Evolutionary conservation across 2,888 invertebrate genomes (phyloP).

Genomic region (Gastrophysa polygoni): DNA sequence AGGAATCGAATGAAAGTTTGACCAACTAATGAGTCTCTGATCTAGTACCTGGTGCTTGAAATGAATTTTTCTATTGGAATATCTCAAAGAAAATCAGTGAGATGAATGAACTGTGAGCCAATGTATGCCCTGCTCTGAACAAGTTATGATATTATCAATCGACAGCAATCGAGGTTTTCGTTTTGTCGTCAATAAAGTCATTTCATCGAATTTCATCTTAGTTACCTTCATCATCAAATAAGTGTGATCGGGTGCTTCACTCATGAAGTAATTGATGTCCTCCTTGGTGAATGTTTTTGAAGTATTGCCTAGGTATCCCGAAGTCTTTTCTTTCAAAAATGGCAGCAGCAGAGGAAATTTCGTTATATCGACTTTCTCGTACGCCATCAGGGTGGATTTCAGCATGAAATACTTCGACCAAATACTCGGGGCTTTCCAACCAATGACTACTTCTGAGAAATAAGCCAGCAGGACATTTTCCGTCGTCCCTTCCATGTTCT

Average conservation of each 20-base stretch:
- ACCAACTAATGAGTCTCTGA: too few species aligned
- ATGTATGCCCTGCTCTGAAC: too few species aligned
- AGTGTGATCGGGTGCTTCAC: constrained; percentile 22
- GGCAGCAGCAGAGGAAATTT: constrained; percentile 12
- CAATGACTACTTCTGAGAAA: constrained; percentile 26
- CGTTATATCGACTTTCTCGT: not conserved
- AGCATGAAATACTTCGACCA: constrained; percentile 24
- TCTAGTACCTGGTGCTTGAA: too few species aligned
- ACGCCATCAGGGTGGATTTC: constrained; percentile 10
- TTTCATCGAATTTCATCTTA: too few species aligned
- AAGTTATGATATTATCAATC: too few species aligned
- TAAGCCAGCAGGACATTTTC: constrained; percentile 20
- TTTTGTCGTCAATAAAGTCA: too few species aligned
- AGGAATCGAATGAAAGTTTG: too few species aligned
- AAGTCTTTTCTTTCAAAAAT: constrained; percentile 38
- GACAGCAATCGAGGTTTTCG: too few species aligned
- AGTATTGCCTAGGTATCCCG: constrained; percentile 43
- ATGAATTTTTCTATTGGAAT: too few species aligned
- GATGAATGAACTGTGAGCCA: too few species aligned
- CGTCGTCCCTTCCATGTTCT: not conserved
- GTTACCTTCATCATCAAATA: constrained; percentile 26
- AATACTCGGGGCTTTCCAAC: constrained; percentile 27
- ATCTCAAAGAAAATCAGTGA: too few species aligned
- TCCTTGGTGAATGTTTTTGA: constrained; percentile 41
- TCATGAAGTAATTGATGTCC: constrained; percentile 33